These are phyloP conservation scores for Monodelphis domestica DNA, from an alignment of 2,797 vertebrate genomes.

Conservation along the genomic window DNA sequence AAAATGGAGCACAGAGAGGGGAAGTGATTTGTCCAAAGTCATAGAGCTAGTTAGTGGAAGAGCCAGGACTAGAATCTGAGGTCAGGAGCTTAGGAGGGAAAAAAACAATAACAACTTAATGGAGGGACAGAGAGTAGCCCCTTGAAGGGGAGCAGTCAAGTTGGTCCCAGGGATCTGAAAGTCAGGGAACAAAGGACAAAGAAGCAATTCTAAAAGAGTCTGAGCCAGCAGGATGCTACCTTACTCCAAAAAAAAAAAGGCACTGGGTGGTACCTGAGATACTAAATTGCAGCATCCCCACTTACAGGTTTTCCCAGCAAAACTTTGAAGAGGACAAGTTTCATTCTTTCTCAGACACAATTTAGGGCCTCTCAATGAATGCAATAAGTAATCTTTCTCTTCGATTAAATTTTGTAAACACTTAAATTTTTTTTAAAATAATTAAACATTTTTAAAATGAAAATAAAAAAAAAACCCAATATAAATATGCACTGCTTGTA, in stretches of 20 bases:
- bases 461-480: too few relatives aligned
- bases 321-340: background rate
- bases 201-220: background rate
- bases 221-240: background rate
- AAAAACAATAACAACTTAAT: background rate
- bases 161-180: background rate
- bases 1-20: background rate
- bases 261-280: background rate
- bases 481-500: too few relatives aligned
- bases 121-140: background rate
- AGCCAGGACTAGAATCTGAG: background rate
- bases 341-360: background rate
- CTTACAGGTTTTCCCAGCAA: background rate
- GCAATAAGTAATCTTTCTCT: background rate
- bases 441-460: too few relatives aligned
- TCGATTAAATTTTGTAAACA: too few relatives aligned
- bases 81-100: background rate
- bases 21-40: background rate
- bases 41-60: background rate
- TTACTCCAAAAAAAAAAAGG: background rate
- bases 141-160: background rate
- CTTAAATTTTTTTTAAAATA: too few relatives aligned
- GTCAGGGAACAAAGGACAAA: background rate
- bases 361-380: background rate
- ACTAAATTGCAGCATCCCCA: background rate